Evolutionary conservation across 2,888 invertebrate genomes (phyloP).

Genomic region (Limenitis camilla): DNA sequence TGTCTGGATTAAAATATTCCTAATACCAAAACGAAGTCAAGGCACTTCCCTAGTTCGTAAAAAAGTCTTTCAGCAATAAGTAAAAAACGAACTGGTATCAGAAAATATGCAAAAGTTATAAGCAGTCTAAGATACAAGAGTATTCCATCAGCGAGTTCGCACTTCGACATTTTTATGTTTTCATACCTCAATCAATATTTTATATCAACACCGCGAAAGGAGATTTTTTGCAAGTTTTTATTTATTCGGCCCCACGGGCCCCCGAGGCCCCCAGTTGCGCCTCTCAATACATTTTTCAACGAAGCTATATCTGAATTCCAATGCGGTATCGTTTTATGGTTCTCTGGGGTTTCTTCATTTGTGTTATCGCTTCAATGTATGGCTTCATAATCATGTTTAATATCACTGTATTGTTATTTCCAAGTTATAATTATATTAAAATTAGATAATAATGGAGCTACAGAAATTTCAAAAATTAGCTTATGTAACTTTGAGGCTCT

Average conservation of each 20-base stretch:
- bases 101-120: not conserved
- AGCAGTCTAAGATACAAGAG: conserved; percentile 33
- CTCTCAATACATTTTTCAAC: conserved; percentile 58
- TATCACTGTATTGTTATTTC: not conserved
- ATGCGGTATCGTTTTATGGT: conserved; percentile 29
- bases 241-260: conserved; percentile 31
- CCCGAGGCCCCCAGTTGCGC: conserved; percentile 22
- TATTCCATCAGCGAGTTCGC: conserved; percentile 57
- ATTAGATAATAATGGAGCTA: too few relatives aligned
- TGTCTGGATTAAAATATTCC: too few relatives aligned
- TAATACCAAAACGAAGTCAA: too few relatives aligned
- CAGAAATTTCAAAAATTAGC: too few relatives aligned
- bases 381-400: not conserved
- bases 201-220: conserved; percentile 56
- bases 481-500: too few relatives aligned
- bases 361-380: conserved; percentile 2
- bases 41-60: too few relatives aligned
- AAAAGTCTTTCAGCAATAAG: too few relatives aligned
- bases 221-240: conserved; percentile 33
- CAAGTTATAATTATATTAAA: not conserved
- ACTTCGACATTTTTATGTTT: conserved; percentile 62
- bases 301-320: conserved; percentile 46
- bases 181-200: conserved; percentile 71
- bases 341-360: conserved; percentile 18
- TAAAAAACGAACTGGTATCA: too few relatives aligned